A percentile compares a stretch with the other conserved stretches of the same genome.
Evolutionary conservation across 2,113 vertebrate species (phyloP).

Genomic region (Leiothrix lutea): DNA sequence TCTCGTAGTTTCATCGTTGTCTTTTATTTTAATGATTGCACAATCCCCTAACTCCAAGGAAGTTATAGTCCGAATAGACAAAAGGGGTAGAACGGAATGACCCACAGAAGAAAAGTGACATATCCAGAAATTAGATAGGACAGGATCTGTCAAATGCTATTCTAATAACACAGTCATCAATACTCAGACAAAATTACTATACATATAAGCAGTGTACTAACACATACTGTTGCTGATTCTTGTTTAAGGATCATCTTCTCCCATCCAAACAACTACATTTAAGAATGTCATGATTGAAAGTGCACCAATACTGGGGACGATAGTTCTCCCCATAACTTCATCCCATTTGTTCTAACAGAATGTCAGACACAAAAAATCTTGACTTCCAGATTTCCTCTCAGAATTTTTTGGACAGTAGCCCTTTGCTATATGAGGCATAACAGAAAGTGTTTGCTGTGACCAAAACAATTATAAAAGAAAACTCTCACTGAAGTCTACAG

Average conservation of each 20-base stretch:
- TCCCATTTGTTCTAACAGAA: neutral
- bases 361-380: neutral
- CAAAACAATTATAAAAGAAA: neutral
- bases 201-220: neutral
- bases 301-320: neutral
- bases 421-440: neutral
- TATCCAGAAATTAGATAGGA: neutral
- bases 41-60: neutral
- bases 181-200: neutral
- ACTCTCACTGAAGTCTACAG: neutral
- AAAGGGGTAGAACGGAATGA: neutral
- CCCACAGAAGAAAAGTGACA: neutral
- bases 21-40: neutral
- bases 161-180: neutral
- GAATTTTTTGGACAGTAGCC: neutral
- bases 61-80: neutral
- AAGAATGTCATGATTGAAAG: neutral
- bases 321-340: neutral
- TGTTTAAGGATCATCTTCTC: neutral
- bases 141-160: neutral
- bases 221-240: neutral
- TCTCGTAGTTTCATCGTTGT: neutral
- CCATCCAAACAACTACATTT: neutral
- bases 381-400: neutral
- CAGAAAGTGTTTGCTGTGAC: neutral